phyloP scores from a whole-genome alignment of 2,113 vertebrate genomes.

The Xenus cinereus region DNA sequence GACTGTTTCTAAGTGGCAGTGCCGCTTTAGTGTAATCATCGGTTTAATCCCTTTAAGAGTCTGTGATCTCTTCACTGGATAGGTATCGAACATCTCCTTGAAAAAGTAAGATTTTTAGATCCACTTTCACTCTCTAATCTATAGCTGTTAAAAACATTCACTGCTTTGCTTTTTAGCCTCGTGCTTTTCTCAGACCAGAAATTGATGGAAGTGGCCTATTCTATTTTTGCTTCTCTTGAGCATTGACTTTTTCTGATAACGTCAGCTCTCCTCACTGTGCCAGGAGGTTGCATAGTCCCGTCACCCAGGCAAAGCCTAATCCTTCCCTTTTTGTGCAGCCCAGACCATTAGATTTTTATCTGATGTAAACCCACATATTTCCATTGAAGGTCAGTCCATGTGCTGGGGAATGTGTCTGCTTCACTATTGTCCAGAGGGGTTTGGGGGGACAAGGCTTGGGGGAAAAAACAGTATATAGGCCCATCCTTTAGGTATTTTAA shows the following conservation, averaged over 20 bases:
- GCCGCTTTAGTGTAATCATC: slow-evolving; percentile 52
- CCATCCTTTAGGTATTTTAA: not conserved
- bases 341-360: not conserved
- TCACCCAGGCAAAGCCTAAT: not conserved
- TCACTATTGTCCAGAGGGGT: not conserved
- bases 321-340: not conserved
- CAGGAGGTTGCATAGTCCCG: not conserved
- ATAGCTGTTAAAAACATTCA: slow-evolving; percentile 36
- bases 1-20: slow-evolving; percentile 18
- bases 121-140: slow-evolving; percentile 59
- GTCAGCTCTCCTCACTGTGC: not conserved
- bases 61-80: slow-evolving; percentile 21
- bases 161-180: slow-evolving; percentile 32
- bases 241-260: slow-evolving; percentile 38
- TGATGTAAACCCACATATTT: not conserved
- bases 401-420: not conserved
- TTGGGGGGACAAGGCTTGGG: not conserved
- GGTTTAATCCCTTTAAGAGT: slow-evolving; percentile 56
- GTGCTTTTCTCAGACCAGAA: slow-evolving; percentile 19
- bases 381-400: not conserved
- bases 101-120: slow-evolving; percentile 61
- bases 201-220: slow-evolving; percentile 45
- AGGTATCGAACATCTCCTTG: slow-evolving; percentile 48
- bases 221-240: slow-evolving; percentile 35
- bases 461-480: not conserved